Conservation (phyloP, 2,888 invertebrate genomes). For the Cheilosia scutellata region DNA sequence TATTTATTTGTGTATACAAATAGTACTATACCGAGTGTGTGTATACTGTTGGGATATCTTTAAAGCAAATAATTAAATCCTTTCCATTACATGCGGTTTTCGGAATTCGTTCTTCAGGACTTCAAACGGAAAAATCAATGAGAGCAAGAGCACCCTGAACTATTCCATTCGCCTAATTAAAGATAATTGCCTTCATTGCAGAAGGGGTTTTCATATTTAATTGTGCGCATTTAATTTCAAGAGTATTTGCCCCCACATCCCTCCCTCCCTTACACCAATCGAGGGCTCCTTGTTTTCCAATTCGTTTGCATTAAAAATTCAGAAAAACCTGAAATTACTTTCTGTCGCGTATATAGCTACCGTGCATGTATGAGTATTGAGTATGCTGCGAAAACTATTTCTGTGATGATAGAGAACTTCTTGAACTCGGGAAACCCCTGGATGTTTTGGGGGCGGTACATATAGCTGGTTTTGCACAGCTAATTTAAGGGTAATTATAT, state of each 20-base stretch:
- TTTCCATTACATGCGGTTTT: conserved; percentile 74
- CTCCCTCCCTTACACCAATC: background rate
- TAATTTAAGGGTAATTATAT: conserved; percentile 74
- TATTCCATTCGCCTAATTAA: conserved; percentile 72
- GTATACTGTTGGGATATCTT: conserved; percentile 66
- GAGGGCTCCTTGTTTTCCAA: conserved; percentile 43
- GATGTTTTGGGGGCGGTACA: conserved; percentile 39
- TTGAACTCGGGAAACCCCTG: conserved; percentile 15
- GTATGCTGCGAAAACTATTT: conserved; percentile 43
- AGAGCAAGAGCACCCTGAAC: background rate
- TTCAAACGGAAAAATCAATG: conserved; percentile 67
- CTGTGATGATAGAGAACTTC: conserved; percentile 44
- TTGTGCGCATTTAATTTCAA: conserved; percentile 65
- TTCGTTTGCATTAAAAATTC: conserved; percentile 73
- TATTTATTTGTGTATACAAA: conserved; percentile 68
- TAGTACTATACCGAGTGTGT: conserved; percentile 32
- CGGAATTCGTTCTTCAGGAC: conserved; percentile 45
- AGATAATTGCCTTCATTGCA: conserved; percentile 68
- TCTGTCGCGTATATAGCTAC: background rate
- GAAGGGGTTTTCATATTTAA: conserved; percentile 45
- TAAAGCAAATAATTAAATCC: conserved; percentile 76
- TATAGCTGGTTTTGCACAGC: conserved; percentile 24
- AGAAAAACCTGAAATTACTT: conserved; percentile 45
- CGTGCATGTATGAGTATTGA: background rate
- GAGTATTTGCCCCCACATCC: conserved; percentile 19